Evolutionary conservation across 1,140 invertebrate genomes (phyloP).

Genomic region (Acromyrmex charruanus): DNA sequence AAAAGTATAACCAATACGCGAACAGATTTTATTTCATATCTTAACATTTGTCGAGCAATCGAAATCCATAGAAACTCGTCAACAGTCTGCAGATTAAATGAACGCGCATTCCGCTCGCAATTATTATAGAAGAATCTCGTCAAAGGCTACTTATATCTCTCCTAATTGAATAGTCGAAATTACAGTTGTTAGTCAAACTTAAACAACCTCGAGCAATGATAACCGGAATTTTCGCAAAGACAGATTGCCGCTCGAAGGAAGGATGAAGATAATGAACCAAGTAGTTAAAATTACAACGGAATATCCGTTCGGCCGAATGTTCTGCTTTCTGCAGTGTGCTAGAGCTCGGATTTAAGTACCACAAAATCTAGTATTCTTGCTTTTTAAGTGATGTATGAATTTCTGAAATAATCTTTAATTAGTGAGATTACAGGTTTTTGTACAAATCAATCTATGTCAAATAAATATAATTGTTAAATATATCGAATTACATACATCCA

Average conservation of each 20-base stretch:
- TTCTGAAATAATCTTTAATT: background rate
- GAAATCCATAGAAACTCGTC: background rate
- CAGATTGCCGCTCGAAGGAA: constrained; percentile 32
- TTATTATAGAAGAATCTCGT: constrained; percentile 9
- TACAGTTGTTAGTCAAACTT: constrained; percentile 39
- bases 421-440: background rate
- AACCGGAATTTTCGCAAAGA: constrained; percentile 48
- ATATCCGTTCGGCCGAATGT: constrained; percentile 28
- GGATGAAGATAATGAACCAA: constrained; percentile 44
- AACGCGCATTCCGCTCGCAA: background rate
- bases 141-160: constrained; percentile 23
- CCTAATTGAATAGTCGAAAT: constrained; percentile 53
- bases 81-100: constrained; percentile 21
- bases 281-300: constrained; percentile 55
- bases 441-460: constrained; percentile 16
- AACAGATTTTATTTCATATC: background rate
- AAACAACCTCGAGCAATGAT: constrained; percentile 42
- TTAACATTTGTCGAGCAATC: background rate
- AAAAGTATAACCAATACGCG: too few species aligned
- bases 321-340: background rate
- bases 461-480: background rate
- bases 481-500: background rate
- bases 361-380: background rate
- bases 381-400: background rate
- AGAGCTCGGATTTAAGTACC: constrained; percentile 8